Base-by-base conservation (phyloP, 2,888 invertebrate genomes). In the Sericinus montela region DNA sequence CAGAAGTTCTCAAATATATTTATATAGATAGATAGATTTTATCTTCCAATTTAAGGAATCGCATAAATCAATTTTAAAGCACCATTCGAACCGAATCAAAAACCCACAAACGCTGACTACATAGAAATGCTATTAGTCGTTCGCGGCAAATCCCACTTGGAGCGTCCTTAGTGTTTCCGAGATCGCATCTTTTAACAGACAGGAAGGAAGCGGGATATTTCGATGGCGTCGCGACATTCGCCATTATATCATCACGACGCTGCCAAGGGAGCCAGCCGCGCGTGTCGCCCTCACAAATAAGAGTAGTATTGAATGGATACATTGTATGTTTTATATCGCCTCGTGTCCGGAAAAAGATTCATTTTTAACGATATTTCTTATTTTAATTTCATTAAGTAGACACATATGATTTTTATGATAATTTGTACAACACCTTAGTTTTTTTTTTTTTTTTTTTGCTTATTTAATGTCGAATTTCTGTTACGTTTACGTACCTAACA, bases 151-250 rank as follows among this genome's bases (percentile, higher is more conserved):
- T 14, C 23, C 16, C 38, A 39, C 53, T 57, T 52, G 51, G 59
- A 55, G 56, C 56, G 52, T 56, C 52, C 55, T 57, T 47, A 45
- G 35, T 48, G 32, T 14, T 58, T 59, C 57, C 55, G 50, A 48
- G 63, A 62, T 63, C 54, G 55, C 56, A 59, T 59, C 59, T 56
- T 49, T 54, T 51, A 63, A 56, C 61, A 71, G 69, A 70, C 72
- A 80, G 81, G 82, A 80, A 82, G 80, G 79, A 80, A 80, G 69
- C 64, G 62, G 58, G 67, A 69, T 74, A 75, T 75, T 71, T 69
- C 71, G 69, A 71, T 69, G 71, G 71, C 67, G 48, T 28, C 71
- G 63, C 75, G 76, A 71, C 72, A 68, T 64, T 68, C 64, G 61
- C 69, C 65, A 70, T 76, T 75, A 74, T 71, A 73, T 72, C 70